Base-by-base conservation (phyloP, 2,888 invertebrate species). In the Scotopteryx bipunctaria region DNA sequence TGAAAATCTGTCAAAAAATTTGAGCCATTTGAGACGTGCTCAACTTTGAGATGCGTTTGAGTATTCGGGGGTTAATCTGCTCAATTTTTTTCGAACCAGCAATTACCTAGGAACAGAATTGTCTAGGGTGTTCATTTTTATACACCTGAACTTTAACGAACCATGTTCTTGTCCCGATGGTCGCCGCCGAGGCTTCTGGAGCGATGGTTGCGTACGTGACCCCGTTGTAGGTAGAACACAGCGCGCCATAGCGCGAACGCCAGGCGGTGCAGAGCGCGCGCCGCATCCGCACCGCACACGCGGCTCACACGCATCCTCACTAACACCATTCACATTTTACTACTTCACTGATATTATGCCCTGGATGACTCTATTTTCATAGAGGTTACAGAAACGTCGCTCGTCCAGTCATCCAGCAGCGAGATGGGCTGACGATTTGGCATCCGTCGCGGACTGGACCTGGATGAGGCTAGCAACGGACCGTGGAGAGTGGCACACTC, bases 181-280 rank as follows among this genome's bases (percentile, higher is more conserved):
- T 61, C 54, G 6, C 55, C 41, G 3, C 55, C 59, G 14, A 71
- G 67, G 54, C 78, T 82, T 42, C 78, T 72, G 9, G 82, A 78
- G 27, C 83, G 76, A 1, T 66, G 46, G 0, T 59, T 61, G 1
- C 68, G 67, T 29, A 55, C 57, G 0, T 76, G 79, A 13, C 83
- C 84, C 69, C 91, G 80, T 78, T 94, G 94, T 61, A 95, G 91
- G 73, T 94, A 92, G 74, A 95, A 93, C 32, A 94, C 94, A 45
- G 93, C 94, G 64, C 94, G 93, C 94, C 94, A 95, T 55, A 95
- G 89, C 19, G 94, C 94, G 71, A 95, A 94, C 27, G 95, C 95
- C 23, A 95, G 92, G 49, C 94, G 91, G 69, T 94, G 94, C 56
- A 95, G 85, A 63, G 94, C 87, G 51, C 92, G 92, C 61, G 92